Base-by-base conservation (phyloP, 2,888 invertebrate genomes). In the Branchellion lobata region DNA sequence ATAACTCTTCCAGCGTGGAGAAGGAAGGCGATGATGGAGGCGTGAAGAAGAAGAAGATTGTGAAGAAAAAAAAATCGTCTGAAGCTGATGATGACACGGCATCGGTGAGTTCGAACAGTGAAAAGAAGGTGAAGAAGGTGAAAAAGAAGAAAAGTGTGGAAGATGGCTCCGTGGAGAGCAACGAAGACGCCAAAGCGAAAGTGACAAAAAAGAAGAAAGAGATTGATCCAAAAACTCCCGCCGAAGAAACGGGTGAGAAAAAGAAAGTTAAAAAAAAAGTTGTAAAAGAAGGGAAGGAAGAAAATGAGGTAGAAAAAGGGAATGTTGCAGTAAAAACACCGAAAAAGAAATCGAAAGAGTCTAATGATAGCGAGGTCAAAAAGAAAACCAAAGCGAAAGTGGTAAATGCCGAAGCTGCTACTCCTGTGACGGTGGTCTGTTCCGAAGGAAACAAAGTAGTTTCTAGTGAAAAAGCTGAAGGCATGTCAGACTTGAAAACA, bases 31-130 rank as follows among this genome's bases (percentile, higher is more conserved):
- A 24, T 18, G 61, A n/a, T 14, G 61, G 24, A 57, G 24, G n/a
- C 24, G 24, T 24, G 3, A 57, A 57, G 24, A 57, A 57, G 24
- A 57, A 57, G 61, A 57, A 57, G 24, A 57, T 18, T 57, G 24
- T 24, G 24, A 57, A 57, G 24, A 57, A 57, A n/a, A 57, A 57
- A n/a, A 57, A 57, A n/a, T 18, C 21, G 3, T 5, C 8, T 14
- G 61, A 57, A n/a, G 24, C 21, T 24, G 61, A 57, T 57, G 61
- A 57, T 57, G 61, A 57, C 21, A 57, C n/a, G 3, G 61, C 61
- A 8, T 57, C 61, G 24, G 61, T 57, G 61, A 57, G 61, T 57
- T 57, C 61, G 24, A 18, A 5, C 21, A 57, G n/a, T 57, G 61
- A 57, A n/a, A 57, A 24, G 24, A 57, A 57, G 21, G 61, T 57